Evolutionary conservation across 2,113 vertebrate genomes (phyloP).

Genomic region (Bujurquina vittata): DNA sequence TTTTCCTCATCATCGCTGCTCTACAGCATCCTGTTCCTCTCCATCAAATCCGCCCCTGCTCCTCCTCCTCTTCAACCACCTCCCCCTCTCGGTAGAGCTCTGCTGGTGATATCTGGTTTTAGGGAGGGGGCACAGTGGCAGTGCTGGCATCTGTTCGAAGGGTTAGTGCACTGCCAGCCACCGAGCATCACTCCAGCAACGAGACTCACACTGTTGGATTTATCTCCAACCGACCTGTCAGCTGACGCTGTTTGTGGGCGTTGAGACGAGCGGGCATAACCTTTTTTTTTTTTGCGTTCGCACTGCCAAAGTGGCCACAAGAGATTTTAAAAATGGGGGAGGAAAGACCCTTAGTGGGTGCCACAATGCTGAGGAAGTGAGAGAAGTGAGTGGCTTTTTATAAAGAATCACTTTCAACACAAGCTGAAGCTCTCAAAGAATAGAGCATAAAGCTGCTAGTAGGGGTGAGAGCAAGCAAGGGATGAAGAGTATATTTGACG

Average conservation of each 20-base stretch:
- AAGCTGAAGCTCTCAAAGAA: conserved; percentile 22
- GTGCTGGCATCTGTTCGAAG: conserved; percentile 66
- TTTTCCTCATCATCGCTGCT: not conserved
- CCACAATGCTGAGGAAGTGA: conserved; percentile 22
- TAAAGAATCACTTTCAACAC: conserved; percentile 29
- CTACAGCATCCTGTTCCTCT: conserved; percentile 28
- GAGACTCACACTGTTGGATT: conserved; percentile 65
- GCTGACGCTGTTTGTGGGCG: conserved; percentile 68
- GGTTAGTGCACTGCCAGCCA: conserved; percentile 59
- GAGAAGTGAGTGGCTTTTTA: conserved; percentile 23
- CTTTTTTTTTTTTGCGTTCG: conserved; percentile 25
- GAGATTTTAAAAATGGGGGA: conserved; percentile 35
- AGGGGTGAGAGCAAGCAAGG: not conserved
- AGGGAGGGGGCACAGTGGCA: conserved; percentile 48
- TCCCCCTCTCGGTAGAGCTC: conserved; percentile 31
- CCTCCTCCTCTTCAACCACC: not conserved
- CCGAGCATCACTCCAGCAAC: conserved; percentile 64
- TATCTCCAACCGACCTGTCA: conserved; percentile 71
- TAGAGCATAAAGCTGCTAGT: not conserved
- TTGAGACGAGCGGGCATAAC: conserved; percentile 57
- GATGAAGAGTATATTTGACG: conserved; percentile 15
- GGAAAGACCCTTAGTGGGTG: conserved; percentile 9
- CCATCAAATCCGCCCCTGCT: conserved; percentile 31
- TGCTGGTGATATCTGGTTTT: conserved; percentile 53
- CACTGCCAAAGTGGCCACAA: conserved; percentile 39